Evolutionary conservation across 2,797 vertebrate species (phyloP), one percentile per base, ranked within the genome.

Genomic region (Cheirogaleus major): DNA sequence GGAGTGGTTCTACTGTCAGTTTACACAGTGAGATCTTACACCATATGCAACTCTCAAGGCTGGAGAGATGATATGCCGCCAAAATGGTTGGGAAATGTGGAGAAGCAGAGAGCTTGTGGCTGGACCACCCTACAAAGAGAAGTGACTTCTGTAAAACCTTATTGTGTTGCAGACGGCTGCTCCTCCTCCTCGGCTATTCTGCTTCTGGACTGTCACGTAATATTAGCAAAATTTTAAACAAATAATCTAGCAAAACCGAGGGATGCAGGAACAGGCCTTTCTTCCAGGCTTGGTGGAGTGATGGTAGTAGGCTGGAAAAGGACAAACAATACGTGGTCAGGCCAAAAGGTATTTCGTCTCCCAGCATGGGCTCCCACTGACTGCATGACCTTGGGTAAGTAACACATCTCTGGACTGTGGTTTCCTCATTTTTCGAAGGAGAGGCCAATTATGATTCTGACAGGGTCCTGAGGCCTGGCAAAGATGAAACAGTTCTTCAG

Each of bases 11-110:
- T 95, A 91, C 94, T 96, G 91, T 97, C 97, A 98, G 97, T 97
- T 98, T 98, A 97, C 78, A 97, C 89, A 97, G 97, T 97, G 97
- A 97, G 97, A 97, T 97, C 94, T 95, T 98, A 88, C 96, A 97
- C 96, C 96, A 96, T 97, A 98, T 98, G 96, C 95, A 98, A 96
- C 93, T 96, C 94, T 96, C 85, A 65, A 95, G 93, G 94, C 97
- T 97, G 91, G 80, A 94, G 93, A 93, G 91, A 97, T 96, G 94
- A 96, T 76, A 87, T 12, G 75, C 96, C 96, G 96, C 97, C 97
- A 98, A 94, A 94, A 95, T 97, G 96, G 87, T 95, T 95, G 94
- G 89, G 97, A 96, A 97, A 96, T 67, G 89, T 81, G 80, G 91
- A 96, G 97, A 96, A 96, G 92, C 91, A 94, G 93, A 96, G 95